Conservation (phyloP, 2,888 invertebrate genomes). For the Crematogaster levior region DNA sequence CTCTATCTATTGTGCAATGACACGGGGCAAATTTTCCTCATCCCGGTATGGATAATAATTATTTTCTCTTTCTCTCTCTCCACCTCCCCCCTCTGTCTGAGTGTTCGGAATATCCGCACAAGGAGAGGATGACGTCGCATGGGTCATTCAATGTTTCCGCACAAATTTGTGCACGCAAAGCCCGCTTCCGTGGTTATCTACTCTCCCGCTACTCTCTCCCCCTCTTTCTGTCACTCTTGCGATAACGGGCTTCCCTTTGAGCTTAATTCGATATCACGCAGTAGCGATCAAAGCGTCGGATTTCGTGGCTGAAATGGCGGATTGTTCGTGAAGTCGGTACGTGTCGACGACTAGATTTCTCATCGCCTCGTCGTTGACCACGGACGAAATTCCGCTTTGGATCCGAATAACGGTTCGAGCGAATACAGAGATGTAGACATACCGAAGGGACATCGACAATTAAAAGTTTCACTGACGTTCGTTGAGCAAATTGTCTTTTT, state of each 20-base stretch:
- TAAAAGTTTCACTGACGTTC: constrained; percentile 51
- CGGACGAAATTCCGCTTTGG: constrained; percentile 58
- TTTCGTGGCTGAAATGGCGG: constrained; percentile 57
- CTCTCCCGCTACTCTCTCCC: not conserved
- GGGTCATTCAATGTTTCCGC: constrained; percentile 42
- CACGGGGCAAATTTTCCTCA: constrained; percentile 29
- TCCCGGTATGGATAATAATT: constrained; percentile 36
- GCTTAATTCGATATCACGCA: constrained; percentile 67
- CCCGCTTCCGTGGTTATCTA: constrained; percentile 25
- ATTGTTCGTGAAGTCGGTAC: constrained; percentile 67
- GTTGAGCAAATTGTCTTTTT: not conserved
- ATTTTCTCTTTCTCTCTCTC: not conserved
- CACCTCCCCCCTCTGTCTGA: not conserved
- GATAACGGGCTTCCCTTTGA: constrained; percentile 42
- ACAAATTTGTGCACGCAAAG: constrained; percentile 36
- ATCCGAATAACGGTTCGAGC: constrained; percentile 8
- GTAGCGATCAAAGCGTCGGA: constrained; percentile 62
- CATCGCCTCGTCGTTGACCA: constrained; percentile 26
- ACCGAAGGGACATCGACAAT: constrained; percentile 52
- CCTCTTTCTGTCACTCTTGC: not conserved
- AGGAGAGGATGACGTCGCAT: not conserved
- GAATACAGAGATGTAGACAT: constrained; percentile 28
- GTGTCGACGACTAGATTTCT: constrained; percentile 48
- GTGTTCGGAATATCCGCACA: not conserved
- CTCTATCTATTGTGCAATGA: not conserved